Base-by-base conservation (phyloP, 2,888 invertebrate genomes). In the Cerastis rubricosa region DNA sequence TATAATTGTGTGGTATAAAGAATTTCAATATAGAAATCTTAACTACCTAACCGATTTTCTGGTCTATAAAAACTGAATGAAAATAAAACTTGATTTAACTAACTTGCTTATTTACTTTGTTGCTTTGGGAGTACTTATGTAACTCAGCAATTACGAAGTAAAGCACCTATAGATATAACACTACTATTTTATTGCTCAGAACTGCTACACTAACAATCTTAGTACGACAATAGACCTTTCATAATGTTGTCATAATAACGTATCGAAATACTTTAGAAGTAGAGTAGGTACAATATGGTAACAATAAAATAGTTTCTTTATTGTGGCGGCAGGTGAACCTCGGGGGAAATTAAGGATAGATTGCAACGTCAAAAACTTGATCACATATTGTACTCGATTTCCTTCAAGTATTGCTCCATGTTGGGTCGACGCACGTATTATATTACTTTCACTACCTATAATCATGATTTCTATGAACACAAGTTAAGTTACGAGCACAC, bases 301-400 rank as follows among this genome's bases (percentile, higher is more conserved):
- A 94, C 94, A 94, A 94, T 94, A 94, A 94, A 94, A 93, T 93
- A 94, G 94, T 94, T 95, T 94, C 94, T 95, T 95, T 94, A 95
- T 94, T 94, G 94, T 93, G 93, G 92, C 90, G 91, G 92, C 93
- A 94, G 94, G 95, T 94, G 89, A 92, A 87, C 90, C 96, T 92
- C 96, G 5, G 64, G 96, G 96, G 96, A 96, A 96, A 96, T 96
- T 96, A 96, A 92, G 92, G 91, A 93, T 93, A 95, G 92, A 95
- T 95, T 95, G 95, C 94, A 93, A 94, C 94, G 93, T 95, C 95
- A 95, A 94, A 94, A 94, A 94, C 90, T 94, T 94, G 94, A 94
- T 95, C 94, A 94, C 94, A 94, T 93, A 95, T 94, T 94, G 94
- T 94, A 91, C 90, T 92, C 91, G 90, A 90, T 92, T 92, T 93